phyloP scores from a whole-genome alignment of 2,113 vertebrate species.

The Ciconia maguari region DNA sequence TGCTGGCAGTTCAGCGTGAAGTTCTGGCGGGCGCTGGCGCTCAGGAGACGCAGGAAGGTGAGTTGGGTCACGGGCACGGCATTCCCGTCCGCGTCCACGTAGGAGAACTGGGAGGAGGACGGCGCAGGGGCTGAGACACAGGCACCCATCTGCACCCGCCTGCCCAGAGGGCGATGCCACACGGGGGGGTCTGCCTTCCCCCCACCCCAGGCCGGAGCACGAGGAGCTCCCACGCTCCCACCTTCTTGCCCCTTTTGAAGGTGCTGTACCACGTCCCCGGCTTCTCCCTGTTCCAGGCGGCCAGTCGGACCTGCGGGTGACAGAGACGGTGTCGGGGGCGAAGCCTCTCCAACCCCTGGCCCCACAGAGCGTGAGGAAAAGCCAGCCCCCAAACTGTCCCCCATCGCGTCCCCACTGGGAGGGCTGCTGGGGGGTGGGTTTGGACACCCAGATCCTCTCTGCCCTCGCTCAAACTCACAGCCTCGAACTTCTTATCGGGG shows the following conservation, averaged over 20 bases:
- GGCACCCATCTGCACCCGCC: background rate
- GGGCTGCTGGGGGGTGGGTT: too few species aligned
- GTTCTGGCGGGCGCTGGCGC: conserved; percentile 81
- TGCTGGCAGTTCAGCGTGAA: conserved; percentile 89
- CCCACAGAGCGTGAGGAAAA: background rate
- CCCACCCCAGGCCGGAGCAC: background rate
- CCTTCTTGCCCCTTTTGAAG: conserved; percentile 88
- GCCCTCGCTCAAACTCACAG: conserved; percentile 65
- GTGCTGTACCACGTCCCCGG: conserved; percentile 90
- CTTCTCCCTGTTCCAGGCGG: conserved; percentile 88
- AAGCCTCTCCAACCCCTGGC: background rate
- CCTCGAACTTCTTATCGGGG: conserved; percentile 86
- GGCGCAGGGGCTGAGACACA: background rate
- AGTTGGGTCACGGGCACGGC: conserved; percentile 85
- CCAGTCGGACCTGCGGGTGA: conserved; percentile 81
- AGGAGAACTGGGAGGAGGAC: conserved; percentile 79
- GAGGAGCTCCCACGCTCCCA: conserved; percentile 19
- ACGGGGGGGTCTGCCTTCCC: too few species aligned
- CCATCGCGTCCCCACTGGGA: fast-evolving
- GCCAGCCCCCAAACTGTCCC: background rate
- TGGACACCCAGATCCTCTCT: too few species aligned
- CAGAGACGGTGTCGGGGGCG: background rate
- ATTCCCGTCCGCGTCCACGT: conserved; percentile 81
- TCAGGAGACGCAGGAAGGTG: conserved; percentile 90
- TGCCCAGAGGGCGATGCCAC: background rate